phyloP scores from a whole-genome alignment of 2,113 vertebrate genomes.

The Cichladusa arquata region DNA sequence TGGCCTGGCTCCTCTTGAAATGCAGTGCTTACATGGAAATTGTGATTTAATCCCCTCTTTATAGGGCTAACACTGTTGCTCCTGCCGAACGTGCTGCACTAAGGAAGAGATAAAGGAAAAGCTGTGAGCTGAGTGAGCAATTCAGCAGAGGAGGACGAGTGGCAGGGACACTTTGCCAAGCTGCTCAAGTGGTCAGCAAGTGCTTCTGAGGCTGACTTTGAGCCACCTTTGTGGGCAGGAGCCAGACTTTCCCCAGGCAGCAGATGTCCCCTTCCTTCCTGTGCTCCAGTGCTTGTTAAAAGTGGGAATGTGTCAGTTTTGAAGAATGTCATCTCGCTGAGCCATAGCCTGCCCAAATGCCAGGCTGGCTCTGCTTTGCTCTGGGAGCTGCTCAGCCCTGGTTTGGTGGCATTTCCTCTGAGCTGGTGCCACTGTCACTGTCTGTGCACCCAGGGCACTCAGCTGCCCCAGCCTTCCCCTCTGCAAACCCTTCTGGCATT shows the following conservation, averaged over 20 bases:
- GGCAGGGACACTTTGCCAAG: not conserved
- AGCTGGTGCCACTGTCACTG: not conserved
- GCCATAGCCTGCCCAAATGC: not conserved
- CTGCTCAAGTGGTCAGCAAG: not conserved
- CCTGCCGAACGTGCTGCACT: not conserved
- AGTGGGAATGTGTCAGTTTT: not conserved
- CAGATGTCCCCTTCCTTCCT: not conserved
- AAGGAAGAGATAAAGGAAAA: not conserved
- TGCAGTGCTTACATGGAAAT: not conserved
- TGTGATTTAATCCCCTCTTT: not conserved
- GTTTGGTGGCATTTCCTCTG: not conserved
- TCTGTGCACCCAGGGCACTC: not conserved
- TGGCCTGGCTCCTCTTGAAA: not conserved
- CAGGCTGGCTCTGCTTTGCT: not conserved
- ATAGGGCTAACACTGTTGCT: not conserved
- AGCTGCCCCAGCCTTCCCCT: not conserved
- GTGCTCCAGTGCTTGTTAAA: not conserved
- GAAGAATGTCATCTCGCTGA: not conserved
- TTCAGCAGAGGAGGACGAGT: not conserved
- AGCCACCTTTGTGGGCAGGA: not conserved
- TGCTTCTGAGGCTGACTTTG: not conserved
- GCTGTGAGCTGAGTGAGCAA: not conserved
- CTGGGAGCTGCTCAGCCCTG: not conserved
- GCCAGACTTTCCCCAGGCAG: not conserved
- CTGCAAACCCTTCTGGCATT: not conserved